These are phyloP conservation scores for Lasioglossum malachurum DNA, from an alignment of 2,888 invertebrate species.

Conservation along the genomic window DNA sequence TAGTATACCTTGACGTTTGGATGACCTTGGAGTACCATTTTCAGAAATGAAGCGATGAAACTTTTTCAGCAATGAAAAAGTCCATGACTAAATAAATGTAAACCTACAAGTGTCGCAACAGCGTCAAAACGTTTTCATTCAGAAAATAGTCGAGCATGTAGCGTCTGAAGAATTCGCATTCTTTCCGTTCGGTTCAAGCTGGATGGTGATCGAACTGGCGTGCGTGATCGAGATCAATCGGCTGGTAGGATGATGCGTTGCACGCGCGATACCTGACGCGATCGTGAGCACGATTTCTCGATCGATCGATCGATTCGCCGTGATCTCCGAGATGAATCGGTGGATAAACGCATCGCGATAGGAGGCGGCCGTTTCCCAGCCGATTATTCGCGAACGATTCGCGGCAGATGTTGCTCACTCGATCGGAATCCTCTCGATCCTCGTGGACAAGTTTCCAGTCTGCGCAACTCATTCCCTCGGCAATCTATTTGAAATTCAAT, in stretches of 20 bases:
- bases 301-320: slow-evolving; percentile 1
- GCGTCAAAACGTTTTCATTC: no score
- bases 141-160: no score
- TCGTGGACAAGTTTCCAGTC: slow-evolving; percentile 1
- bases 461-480: neutral
- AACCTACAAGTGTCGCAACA: no score
- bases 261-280: slow-evolving; percentile 1
- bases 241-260: neutral
- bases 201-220: neutral
- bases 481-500: slow-evolving; percentile 43
- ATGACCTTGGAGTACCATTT: no score
- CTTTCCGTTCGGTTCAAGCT: no score
- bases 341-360: neutral
- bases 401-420: slow-evolving; percentile 27
- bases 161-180: no score
- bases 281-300: neutral
- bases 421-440: slow-evolving; percentile 27
- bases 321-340: neutral
- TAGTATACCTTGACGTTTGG: no score
- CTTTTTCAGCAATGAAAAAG: no score
- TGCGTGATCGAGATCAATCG: slow-evolving; percentile 2
- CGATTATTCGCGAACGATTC: slow-evolving; percentile 6
- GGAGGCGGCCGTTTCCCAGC: neutral
- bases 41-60: no score
- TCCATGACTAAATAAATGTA: no score